A percentile compares a stretch with the other conserved stretches of the same genome.
Conservation (phyloP, 2,888 invertebrate genomes). For the Cylindroiulus punctatus region DNA sequence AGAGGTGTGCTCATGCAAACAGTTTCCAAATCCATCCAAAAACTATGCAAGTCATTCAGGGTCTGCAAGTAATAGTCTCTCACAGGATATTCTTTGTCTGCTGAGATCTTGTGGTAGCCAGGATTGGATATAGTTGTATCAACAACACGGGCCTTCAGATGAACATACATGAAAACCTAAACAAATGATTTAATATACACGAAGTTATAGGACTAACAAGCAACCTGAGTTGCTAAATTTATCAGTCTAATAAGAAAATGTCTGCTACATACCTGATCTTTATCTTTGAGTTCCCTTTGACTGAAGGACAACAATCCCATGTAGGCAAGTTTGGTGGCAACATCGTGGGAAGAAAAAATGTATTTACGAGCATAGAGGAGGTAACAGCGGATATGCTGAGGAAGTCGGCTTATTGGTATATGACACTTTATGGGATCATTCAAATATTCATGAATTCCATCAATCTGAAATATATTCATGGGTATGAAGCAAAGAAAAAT, state of each 20-base stretch:
- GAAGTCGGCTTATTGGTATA: slow-evolving; percentile 73
- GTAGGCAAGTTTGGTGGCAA: slow-evolving; percentile 72
- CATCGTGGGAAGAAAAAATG: slow-evolving; percentile 71
- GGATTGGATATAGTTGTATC: slow-evolving; percentile 75
- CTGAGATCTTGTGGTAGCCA: slow-evolving; percentile 72
- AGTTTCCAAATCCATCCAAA: slow-evolving; percentile 73
- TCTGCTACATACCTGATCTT: slow-evolving; percentile 72
- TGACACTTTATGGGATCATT: slow-evolving; percentile 76
- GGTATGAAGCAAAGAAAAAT: neutral
- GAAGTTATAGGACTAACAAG: neutral
- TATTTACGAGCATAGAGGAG: slow-evolving; percentile 72
- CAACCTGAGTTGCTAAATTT: neutral
- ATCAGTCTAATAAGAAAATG: slow-evolving; percentile 36
- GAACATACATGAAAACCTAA: slow-evolving; percentile 73
- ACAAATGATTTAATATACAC: slow-evolving; percentile 55
- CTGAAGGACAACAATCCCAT: slow-evolving; percentile 78
- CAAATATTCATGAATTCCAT: slow-evolving; percentile 71
- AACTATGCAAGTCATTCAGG: slow-evolving; percentile 70
- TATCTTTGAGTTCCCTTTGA: slow-evolving; percentile 74
- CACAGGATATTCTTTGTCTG: slow-evolving; percentile 71
- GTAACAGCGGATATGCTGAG: slow-evolving; percentile 69
- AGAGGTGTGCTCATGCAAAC: slow-evolving; percentile 76
- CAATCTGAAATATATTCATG: slow-evolving; percentile 65
- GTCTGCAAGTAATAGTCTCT: slow-evolving; percentile 71
- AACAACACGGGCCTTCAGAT: slow-evolving; percentile 71